Percentiles rank a stretch among this genome's conserved stretches.
Evolutionary conservation across 30 jellyfish, hydroid and myxozoan genomes (phyloP).

Genomic region (Catostylus mosaicus): DNA sequence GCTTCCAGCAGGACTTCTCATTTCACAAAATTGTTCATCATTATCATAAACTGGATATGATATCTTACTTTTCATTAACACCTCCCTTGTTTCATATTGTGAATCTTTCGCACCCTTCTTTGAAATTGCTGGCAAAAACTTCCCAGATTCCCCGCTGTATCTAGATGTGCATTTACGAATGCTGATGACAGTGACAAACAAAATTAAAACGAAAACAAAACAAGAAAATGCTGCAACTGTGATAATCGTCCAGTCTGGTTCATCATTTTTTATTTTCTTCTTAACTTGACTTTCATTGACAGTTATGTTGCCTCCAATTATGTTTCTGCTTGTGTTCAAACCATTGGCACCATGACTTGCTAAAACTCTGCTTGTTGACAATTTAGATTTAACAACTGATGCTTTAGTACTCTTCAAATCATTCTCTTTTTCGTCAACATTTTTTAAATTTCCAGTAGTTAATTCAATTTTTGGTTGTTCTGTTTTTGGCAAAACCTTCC

Average conservation of each 20-base stretch:
- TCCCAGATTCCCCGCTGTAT: slow-evolving; percentile 19
- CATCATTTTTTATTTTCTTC: slow-evolving; percentile 41
- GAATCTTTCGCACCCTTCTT: slow-evolving; percentile 5
- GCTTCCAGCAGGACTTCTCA: slow-evolving; percentile 62
- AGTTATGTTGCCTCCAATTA: neutral
- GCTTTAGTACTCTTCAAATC: neutral
- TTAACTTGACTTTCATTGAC: neutral
- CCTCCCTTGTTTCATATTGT: neutral
- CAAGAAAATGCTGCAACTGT: slow-evolving; percentile 73
- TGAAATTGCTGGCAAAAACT: slow-evolving; percentile 31
- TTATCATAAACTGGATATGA: neutral
- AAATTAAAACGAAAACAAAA: slow-evolving; percentile 55
- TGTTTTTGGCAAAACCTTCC: slow-evolving; percentile 43
- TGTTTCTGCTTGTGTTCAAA: neutral
- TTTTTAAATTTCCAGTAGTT: neutral
- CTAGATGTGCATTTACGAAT: slow-evolving; percentile 44
- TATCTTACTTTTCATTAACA: slow-evolving; percentile 28
- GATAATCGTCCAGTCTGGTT: slow-evolving; percentile 73
- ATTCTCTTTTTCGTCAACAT: neutral
- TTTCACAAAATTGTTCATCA: slow-evolving; percentile 31
- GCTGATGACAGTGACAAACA: slow-evolving; percentile 55
- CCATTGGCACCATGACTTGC: neutral
- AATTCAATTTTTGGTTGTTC: neutral
- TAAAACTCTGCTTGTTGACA: neutral
- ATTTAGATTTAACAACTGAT: neutral